phyloP scores from a whole-genome alignment of 2,888 invertebrate species.

The Tachystola acroxantha region DNA sequence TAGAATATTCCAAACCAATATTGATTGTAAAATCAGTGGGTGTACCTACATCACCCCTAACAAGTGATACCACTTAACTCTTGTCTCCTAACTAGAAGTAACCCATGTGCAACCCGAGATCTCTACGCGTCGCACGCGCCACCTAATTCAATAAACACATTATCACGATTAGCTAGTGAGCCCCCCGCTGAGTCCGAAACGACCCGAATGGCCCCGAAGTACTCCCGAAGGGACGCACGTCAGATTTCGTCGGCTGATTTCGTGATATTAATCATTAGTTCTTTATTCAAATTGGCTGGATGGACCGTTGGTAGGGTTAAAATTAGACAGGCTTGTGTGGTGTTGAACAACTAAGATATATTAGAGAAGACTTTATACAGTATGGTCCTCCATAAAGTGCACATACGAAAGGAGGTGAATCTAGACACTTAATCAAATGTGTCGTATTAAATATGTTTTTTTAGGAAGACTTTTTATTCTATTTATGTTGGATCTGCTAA shows the following conservation, averaged over 20 bases:
- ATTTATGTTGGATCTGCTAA: too few species aligned
- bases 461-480: too few species aligned
- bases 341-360: too few species aligned
- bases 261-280: conserved; percentile 59
- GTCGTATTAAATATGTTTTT: too few species aligned
- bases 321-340: conserved; percentile 8
- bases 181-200: conserved; percentile 41
- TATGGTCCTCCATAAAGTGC: too few species aligned
- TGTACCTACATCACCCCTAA: conserved; percentile 31
- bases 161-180: conserved; percentile 71
- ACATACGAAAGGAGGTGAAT: too few species aligned
- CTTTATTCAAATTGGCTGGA: conserved; percentile 53
- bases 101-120: conserved; percentile 44
- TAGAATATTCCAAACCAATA: too few species aligned
- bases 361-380: too few species aligned
- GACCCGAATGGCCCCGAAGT: conserved; percentile 38
- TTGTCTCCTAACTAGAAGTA: conserved; percentile 25
- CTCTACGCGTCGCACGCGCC: conserved; percentile 68
- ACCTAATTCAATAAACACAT: conserved; percentile 77
- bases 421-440: too few species aligned
- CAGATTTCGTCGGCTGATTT: conserved; percentile 60
- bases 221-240: conserved; percentile 45
- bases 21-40: too few species aligned
- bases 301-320: conserved; percentile 9
- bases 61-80: conserved; percentile 41